Base-by-base conservation (phyloP, 2,888 invertebrate species). In the Conus canariensis region DNA sequence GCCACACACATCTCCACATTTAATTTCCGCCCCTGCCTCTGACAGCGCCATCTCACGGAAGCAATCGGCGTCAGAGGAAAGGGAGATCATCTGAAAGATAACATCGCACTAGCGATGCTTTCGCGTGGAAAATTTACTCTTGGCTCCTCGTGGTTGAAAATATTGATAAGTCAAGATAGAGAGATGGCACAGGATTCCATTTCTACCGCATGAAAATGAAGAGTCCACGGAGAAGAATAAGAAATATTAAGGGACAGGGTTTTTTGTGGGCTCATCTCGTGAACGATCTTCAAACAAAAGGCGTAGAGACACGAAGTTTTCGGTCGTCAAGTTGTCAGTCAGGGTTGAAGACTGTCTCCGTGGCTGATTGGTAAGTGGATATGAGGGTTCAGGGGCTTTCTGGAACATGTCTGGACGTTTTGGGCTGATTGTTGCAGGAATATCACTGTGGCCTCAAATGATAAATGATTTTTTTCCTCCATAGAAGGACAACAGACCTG, bases 21-120 rank as follows among this genome's bases (percentile, higher is more conserved):
- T 56, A 87, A 74, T 74, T 74, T 30, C 87, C 74, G 45, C 30
- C 74, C 0, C 74, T 19, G 10, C n/a, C 70, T 74, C 87, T 56
- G 58, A 56, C 74, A 87, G 74, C 87, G 22, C 56, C 87, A 58
- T 58, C 87, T 74, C 87, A 0, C 58, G 74, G 74, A 87, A 58
- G 87, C 87, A 87, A 87, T 87, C 87, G 58, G 87, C 74, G 74
- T 74, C 74, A 87, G 87, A 87, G 87, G 56, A 74, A 87, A 87
- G 87, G 87, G 74, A 87, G 87, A 87, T 58, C 56, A 87, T n/a
- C 74, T 7, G 45, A 70, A 74, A 87, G 74, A 87, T 87, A 56
- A 74, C 87, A 74, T 87, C 87, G 74, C 74, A 74, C 58, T 67
- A 30, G 87, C 70, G 22, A 87, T 58, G 64, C 74, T 87, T 74